These are phyloP conservation scores for Aptenodytes forsteri DNA, from an alignment of 2,113 vertebrate genomes.

Conservation along the genomic window DNA sequence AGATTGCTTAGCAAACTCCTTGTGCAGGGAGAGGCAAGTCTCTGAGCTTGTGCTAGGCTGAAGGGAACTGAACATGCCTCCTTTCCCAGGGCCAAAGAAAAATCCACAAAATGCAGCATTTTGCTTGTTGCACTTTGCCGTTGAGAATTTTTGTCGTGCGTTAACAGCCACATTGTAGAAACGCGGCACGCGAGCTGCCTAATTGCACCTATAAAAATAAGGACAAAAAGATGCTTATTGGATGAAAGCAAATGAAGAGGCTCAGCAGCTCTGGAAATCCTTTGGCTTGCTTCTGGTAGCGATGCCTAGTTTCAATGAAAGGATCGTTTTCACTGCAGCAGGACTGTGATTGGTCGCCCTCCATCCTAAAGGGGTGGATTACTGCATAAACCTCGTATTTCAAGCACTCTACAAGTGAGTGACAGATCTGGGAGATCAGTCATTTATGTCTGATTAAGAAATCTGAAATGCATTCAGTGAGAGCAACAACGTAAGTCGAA, in stretches of 20 bases:
- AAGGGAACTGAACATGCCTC: not conserved
- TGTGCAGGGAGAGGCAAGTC: not conserved
- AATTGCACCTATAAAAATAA: not conserved
- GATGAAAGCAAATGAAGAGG: not conserved
- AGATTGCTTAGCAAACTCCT: not conserved
- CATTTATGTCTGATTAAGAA: not conserved
- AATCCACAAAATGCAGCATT: not conserved
- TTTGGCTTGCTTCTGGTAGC: not conserved
- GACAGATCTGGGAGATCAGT: not conserved
- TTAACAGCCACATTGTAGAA: not conserved
- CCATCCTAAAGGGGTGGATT: constrained; percentile 11
- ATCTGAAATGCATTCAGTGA: not conserved
- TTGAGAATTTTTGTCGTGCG: not conserved
- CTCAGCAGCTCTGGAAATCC: not conserved
- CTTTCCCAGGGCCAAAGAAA: not conserved
- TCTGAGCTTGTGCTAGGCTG: not conserved
- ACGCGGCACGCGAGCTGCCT: not conserved
- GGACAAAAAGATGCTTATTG: not conserved
- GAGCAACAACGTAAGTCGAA: not conserved
- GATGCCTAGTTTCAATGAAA: not conserved
- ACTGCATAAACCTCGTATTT: not conserved
- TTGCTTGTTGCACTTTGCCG: not conserved
- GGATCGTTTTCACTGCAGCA: constrained; percentile 48
- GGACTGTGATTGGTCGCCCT: not conserved
- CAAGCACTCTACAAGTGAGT: not conserved